Evolutionary conservation across 1,140 invertebrate genomes (phyloP).

Genomic region (Popillia japonica): DNA sequence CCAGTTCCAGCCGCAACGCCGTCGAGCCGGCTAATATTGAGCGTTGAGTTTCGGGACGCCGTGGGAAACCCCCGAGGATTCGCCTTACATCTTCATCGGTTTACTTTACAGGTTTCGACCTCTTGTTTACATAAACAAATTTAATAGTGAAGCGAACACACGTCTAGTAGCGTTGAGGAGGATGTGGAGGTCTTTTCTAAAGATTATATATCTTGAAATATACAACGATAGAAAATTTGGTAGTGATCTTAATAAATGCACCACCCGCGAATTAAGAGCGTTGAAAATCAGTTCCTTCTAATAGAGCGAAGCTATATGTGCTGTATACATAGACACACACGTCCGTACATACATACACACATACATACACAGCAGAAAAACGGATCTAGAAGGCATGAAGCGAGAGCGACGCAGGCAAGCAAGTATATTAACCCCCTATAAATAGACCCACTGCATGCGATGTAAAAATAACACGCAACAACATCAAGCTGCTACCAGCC

Average conservation of each 20-base stretch:
- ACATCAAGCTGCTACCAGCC: background rate
- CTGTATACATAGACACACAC: background rate
- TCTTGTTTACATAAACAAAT: constrained; percentile 19
- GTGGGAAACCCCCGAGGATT: background rate
- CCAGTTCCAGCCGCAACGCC: too few species aligned
- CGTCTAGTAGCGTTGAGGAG: too few species aligned
- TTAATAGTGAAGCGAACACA: background rate
- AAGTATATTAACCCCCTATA: constrained; percentile 5
- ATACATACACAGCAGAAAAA: background rate
- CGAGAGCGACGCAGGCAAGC: background rate
- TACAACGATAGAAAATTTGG: too few species aligned
- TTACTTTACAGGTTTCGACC: constrained; percentile 9
- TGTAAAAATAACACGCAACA: constrained; percentile 15
- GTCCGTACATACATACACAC: background rate
- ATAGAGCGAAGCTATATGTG: background rate
- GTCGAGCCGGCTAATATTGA: background rate
- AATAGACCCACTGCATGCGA: constrained; percentile 4
- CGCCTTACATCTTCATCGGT: background rate
- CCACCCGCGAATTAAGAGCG: background rate
- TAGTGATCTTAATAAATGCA: background rate
- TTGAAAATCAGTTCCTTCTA: background rate
- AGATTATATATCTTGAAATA: too few species aligned
- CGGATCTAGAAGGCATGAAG: background rate
- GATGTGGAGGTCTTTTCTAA: too few species aligned
- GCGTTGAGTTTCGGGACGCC: background rate